Base-by-base conservation (phyloP, 2,888 invertebrate species). In the Campopleginae sp. region DNA sequence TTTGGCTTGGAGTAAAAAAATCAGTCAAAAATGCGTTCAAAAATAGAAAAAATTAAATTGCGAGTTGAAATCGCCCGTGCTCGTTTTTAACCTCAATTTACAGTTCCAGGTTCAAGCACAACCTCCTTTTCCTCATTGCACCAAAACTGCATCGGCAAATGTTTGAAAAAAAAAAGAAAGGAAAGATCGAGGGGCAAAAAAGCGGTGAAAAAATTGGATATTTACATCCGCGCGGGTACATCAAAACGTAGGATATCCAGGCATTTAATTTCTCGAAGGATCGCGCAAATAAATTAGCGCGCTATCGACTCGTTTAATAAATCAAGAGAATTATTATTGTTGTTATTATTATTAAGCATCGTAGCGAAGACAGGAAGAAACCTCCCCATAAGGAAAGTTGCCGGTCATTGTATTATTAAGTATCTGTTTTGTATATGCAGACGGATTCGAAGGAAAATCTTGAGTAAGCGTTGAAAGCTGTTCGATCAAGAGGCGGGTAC, bases 261-360 rank as follows among this genome's bases (percentile, higher is more conserved):
- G 46, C 68, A 33, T 68, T 85, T 66, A 51, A 54, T 58, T 66
- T 51, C 80, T 61, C 72, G 48, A 48, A 44, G 82, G 72, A 79
- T 61, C 38, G 68, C 54, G 66, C 72, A 76, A 61, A 80, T 80
- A 80, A 85, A 85, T 82, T 77, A 85, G 72, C 79, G 65, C 75
- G 48, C 76, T 66, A 80, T 82, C 80, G 79, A 74, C 80, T 72
- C 76, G 80, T 75, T 85, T 79, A 68, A 85, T 85, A 85, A 85
- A 85, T 85, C 82, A 80, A 80, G 72, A 27, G 48, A 61, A 44
- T 27, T 44, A 27, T 38, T 12, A 63, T 65, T 42, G 5, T 46
- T 6, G 17, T 44, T 61, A 38, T 71, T 78, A 46, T 61, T 68
- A 7, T 66, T 70, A 23, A 27, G 27, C 38, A n/a, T 12, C 33